Evolutionary conservation across 2,113 vertebrate genomes (phyloP).

Genomic region (Hiodon alosoides): DNA sequence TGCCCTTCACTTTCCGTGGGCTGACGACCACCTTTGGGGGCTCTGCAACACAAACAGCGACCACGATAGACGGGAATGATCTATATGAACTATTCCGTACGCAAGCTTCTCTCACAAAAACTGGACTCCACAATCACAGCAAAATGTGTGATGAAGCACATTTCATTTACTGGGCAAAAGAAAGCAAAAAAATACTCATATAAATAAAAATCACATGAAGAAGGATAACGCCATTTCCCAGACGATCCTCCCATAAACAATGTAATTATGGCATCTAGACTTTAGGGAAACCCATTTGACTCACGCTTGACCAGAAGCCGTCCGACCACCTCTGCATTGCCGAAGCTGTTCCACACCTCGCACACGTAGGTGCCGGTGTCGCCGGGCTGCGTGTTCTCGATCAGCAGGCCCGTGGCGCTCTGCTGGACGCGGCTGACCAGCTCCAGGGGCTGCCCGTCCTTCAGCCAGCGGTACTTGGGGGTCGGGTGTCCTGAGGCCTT

Average conservation of each 20-base stretch:
- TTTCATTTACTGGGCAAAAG: background rate
- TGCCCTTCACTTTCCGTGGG: constrained; percentile 91
- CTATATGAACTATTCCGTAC: too few species aligned
- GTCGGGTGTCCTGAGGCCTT: constrained; percentile 91
- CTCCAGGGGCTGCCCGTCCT: constrained; percentile 90
- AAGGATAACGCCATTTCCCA: too few species aligned
- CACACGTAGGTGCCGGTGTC: constrained; percentile 91
- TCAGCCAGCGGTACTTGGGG: constrained; percentile 95
- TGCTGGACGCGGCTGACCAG: constrained; percentile 86
- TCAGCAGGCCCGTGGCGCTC: constrained; percentile 81
- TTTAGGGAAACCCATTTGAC: constrained; percentile 41
- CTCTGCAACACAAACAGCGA: constrained; percentile 56
- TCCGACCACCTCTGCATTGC: constrained; percentile 87
- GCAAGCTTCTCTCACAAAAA: too few species aligned
- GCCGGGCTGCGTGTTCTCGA: constrained; percentile 77
- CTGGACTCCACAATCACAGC: too few species aligned
- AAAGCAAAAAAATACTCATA: too few species aligned
- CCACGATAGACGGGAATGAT: background rate
- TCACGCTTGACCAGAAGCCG: constrained; percentile 88
- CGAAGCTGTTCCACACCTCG: constrained; percentile 97
- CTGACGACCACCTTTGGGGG: constrained; percentile 87
- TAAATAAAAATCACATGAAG: background rate
- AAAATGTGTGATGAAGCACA: too few species aligned
- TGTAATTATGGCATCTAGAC: background rate
- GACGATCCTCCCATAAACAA: too few species aligned